Conservation (phyloP, 2,797 vertebrate species). For the Sparus aurata region DNA sequence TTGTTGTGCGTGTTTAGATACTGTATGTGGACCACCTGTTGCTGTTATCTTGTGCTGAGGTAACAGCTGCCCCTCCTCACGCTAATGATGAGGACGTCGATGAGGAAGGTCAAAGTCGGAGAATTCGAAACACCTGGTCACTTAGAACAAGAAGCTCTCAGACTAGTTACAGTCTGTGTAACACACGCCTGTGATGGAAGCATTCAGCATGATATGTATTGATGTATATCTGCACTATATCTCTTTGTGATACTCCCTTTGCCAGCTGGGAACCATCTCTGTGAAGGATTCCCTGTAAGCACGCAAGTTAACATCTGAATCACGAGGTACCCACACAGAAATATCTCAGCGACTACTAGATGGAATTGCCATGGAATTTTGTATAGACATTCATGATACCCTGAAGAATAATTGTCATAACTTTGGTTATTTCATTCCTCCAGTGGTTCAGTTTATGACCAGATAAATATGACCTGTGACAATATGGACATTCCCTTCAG, state of each 20-base stretch:
- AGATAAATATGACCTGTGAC: background rate
- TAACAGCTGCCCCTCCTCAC: constrained; percentile 63
- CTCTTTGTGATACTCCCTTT: constrained; percentile 56
- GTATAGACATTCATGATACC: background rate
- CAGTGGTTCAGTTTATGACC: background rate
- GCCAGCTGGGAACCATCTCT: constrained; percentile 60
- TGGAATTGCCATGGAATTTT: background rate
- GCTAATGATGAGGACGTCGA: constrained; percentile 56
- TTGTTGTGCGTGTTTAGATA: constrained; percentile 22
- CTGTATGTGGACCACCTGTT: constrained; percentile 19
- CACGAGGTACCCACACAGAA: background rate
- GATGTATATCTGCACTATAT: constrained; percentile 43
- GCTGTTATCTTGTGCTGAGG: constrained; percentile 1
- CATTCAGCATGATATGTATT: constrained; percentile 24
- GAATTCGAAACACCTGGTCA: constrained; percentile 65
- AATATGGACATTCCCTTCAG: background rate
- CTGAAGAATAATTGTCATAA: background rate
- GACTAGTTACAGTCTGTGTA: constrained; percentile 1
- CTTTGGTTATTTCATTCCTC: background rate
- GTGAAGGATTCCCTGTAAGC: constrained; percentile 9
- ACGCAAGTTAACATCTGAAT: constrained; percentile 6
- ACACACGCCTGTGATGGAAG: constrained; percentile 48
- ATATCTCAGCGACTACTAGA: background rate
- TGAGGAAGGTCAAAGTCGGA: constrained; percentile 16
- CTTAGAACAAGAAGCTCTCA: constrained; percentile 22